Conservation (phyloP, 2,113 vertebrate species). For the Cariama cristata region DNA sequence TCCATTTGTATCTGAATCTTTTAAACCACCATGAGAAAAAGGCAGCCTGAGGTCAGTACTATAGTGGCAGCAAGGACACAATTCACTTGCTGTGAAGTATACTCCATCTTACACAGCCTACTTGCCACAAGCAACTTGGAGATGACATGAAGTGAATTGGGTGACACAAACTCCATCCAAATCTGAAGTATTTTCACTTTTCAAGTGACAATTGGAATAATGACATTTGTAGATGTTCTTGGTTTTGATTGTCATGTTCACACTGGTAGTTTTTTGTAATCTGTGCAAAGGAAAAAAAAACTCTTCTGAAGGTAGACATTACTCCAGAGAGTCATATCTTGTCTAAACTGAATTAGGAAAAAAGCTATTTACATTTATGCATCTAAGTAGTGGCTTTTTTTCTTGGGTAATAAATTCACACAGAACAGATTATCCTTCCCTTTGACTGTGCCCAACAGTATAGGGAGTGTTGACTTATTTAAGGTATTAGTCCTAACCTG, state of each 20-base stretch:
- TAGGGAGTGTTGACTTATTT: neutral
- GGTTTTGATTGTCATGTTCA: neutral
- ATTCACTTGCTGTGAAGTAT: neutral
- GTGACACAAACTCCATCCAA: neutral
- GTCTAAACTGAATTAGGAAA: neutral
- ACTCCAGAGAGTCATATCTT: neutral
- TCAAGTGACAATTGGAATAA: neutral
- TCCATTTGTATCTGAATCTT: neutral
- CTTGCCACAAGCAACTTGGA: neutral
- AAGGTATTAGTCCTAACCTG: neutral
- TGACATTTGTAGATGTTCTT: neutral
- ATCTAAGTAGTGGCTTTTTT: neutral
- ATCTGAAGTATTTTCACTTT: neutral
- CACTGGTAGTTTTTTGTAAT: neutral
- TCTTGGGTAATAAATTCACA: neutral
- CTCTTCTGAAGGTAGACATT: neutral
- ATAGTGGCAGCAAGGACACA: neutral
- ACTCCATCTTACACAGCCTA: neutral
- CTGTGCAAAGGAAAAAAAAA: neutral
- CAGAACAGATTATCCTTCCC: neutral
- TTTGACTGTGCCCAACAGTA: neutral
- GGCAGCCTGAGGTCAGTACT: neutral
- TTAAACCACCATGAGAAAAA: neutral
- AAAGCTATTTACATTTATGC: neutral
- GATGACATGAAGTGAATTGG: neutral